Conservation (phyloP, 2,888 invertebrate genomes). For the Endomychus coccineus region DNA sequence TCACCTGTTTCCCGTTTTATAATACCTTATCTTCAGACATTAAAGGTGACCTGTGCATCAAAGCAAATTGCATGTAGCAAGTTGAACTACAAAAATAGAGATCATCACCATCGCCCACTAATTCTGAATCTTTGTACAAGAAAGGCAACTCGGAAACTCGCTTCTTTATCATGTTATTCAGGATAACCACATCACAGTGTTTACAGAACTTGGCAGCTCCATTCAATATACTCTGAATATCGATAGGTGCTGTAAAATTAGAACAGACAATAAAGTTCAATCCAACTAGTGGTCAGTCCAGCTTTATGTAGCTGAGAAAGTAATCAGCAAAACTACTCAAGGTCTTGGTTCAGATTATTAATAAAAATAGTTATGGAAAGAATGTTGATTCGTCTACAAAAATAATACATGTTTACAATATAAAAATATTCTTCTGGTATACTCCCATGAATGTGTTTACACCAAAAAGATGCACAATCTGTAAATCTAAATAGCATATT, state of each 20-base stretch:
- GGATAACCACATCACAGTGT: constrained; percentile 87
- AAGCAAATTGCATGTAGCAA: constrained; percentile 81
- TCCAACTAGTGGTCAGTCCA: no score
- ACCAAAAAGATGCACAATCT: no score
- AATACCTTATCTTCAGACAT: constrained; percentile 52
- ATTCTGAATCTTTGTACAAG: constrained; percentile 58
- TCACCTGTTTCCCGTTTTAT: no score
- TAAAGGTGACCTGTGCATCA: constrained; percentile 53
- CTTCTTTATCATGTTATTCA: constrained; percentile 73
- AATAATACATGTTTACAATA: no score
- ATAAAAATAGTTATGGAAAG: no score
- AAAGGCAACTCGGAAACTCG: constrained; percentile 72
- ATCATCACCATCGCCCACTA: constrained; percentile 52
- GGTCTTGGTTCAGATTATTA: no score
- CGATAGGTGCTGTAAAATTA: constrained; percentile 56
- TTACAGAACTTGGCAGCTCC: constrained; percentile 86
- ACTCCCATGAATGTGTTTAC: no score
- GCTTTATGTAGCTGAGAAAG: no score
- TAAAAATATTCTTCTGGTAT: no score
- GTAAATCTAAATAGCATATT: no score
- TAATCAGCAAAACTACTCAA: no score
- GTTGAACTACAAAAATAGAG: constrained; percentile 81
- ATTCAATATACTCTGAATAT: constrained; percentile 85
- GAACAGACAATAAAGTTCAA: neutral
- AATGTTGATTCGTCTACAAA: no score